These are phyloP conservation scores for Drymodes brunneopygia DNA, from an alignment of 2,113 vertebrate genomes.

Conservation along the genomic window DNA sequence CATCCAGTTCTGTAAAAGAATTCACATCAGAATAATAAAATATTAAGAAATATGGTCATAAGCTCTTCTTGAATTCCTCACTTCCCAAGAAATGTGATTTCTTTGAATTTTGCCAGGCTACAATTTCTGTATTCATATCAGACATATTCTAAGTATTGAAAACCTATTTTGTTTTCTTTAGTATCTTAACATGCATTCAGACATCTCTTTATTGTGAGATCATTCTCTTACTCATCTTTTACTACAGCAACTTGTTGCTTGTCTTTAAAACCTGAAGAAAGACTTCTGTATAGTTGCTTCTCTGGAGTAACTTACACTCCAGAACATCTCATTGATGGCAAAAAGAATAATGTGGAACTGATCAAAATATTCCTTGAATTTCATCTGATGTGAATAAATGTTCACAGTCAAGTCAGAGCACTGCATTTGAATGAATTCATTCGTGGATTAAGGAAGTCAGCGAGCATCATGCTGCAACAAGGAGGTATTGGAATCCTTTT, in stretches of 20 bases:
- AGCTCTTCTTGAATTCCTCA: not conserved
- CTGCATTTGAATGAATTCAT: not conserved
- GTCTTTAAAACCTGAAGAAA: not conserved
- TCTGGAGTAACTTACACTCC: not conserved
- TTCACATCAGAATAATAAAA: not conserved
- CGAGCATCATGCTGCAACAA: not conserved
- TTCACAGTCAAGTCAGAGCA: not conserved
- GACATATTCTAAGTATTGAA: not conserved
- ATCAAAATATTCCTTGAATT: not conserved
- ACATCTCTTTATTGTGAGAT: not conserved
- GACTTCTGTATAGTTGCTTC: not conserved
- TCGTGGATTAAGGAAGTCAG: not conserved
- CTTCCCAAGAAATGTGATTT: not conserved
- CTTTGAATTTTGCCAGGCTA: not conserved
- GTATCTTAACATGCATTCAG: not conserved
- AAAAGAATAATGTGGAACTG: rapidly evolving
- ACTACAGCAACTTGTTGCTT: not conserved
- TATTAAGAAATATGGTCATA: not conserved
- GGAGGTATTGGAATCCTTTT: not conserved
- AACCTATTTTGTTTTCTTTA: not conserved
- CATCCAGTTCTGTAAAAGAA: not conserved
- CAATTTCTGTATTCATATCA: not conserved
- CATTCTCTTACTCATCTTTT: not conserved
- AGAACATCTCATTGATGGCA: not conserved
- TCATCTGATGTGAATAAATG: not conserved